Evolutionary conservation across 2,888 invertebrate genomes (phyloP).

Genomic region (Lysandra bellargus): DNA sequence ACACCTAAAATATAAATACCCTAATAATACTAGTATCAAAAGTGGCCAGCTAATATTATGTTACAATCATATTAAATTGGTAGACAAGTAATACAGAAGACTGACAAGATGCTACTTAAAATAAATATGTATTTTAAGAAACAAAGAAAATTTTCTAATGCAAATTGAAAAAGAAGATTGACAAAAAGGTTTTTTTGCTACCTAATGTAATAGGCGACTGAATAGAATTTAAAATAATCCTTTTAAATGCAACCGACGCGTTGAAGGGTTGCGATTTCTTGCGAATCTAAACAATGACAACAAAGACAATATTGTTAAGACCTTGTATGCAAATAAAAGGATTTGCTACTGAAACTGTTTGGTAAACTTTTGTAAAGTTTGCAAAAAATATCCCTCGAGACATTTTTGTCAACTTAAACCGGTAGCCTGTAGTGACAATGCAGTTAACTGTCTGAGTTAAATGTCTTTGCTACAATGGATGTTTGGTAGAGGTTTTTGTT

Average conservation of each 20-base stretch:
- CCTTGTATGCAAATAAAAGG: constrained; percentile 77
- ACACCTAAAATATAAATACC: too few relatives aligned
- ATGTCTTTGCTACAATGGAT: constrained; percentile 16
- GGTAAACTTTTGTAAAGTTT: constrained; percentile 53
- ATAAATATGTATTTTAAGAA: background rate
- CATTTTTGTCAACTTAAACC: constrained; percentile 38
- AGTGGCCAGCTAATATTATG: too few relatives aligned
- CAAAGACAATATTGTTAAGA: constrained; percentile 61
- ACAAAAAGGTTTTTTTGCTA: background rate
- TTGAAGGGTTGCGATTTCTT: constrained; percentile 67
- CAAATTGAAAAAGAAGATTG: background rate
- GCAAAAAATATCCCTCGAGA: constrained; percentile 39
- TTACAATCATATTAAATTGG: too few relatives aligned
- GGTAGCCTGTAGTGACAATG: constrained; percentile 48
- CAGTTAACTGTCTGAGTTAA: constrained; percentile 22
- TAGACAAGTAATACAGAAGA: background rate
- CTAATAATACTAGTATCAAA: too few relatives aligned
- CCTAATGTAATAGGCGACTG: background rate
- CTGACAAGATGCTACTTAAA: background rate
- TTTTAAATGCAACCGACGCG: constrained; percentile 55
- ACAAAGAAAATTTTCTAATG: background rate
- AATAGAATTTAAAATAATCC: constrained; percentile 39
- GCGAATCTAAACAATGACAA: constrained; percentile 52
- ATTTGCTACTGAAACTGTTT: constrained; percentile 70
- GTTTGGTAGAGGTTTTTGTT: background rate